Base-by-base conservation (phyloP, 2,888 invertebrate species). In the Neoitamus cyanurus region DNA sequence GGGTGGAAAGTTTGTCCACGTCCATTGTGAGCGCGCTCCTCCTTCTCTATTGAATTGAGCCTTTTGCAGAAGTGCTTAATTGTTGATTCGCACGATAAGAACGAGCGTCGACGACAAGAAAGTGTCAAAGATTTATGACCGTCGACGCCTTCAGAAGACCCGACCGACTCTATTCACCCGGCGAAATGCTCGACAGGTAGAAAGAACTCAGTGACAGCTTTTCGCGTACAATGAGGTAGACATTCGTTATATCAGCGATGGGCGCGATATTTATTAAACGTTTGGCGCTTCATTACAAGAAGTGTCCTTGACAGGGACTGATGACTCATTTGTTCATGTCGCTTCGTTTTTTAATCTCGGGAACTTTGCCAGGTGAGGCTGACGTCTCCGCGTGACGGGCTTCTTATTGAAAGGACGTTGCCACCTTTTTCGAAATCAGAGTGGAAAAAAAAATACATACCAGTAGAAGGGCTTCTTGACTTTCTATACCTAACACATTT, bases 121-220 rank as follows among this genome's bases (percentile, higher is more conserved):
- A 82, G 82, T 82, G 82, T 69, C 68, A 82, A 82, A 69, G 69
- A 82, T 82, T 82, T 82, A 82, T 82, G 82, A 69, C 37, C 69
- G 69, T 69, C 25, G 69, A 82, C 69, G 28, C 58, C 69, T 42
- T 58, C 58, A 58, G 25, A 1, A 58, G 58, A 48, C 20, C 58
- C 25, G 25, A 58, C 6, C 25, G 3, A 58, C 25, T 58, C 58
- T 25, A 58, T 25, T 20, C 2, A 3, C 9, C 58, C 7, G 58
- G 25, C 2, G 9, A 25, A 25, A 25, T 20, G 20, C 25, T 25
- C 7, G 25, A 48, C 9, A 5, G 9, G 48, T 25, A 0, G 25
- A 58, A 58, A 25, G 25, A 58, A 58, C 58, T 20, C 20, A 15
- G 9, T 58, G 58, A 7, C 25, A 25, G 58, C 9, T 58, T 58